A percentile compares a stretch with the other conserved stretches of the same genome.
Conservation (phyloP, 2,797 vertebrate species). For the Sebastes umbrosus region DNA sequence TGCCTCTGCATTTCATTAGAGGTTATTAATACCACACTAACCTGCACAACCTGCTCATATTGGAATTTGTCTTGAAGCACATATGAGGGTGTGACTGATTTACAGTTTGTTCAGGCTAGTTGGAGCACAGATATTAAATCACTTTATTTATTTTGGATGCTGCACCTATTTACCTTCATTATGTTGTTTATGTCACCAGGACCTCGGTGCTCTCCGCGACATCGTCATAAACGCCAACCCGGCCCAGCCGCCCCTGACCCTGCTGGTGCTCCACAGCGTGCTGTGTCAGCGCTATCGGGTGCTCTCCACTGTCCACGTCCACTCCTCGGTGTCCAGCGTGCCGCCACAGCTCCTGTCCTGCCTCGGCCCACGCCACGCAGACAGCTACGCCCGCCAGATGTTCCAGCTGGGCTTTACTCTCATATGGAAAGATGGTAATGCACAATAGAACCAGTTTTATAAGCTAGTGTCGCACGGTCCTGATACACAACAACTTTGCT, state of each 20-base stretch:
- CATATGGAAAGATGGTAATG: slow-evolving; percentile 98
- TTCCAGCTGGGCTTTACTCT: slow-evolving; percentile 96
- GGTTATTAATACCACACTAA: not conserved
- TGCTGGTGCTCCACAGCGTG: slow-evolving; percentile 91
- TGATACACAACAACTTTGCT: not conserved
- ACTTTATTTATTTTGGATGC: not conserved
- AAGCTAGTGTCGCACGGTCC: not conserved
- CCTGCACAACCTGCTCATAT: not conserved
- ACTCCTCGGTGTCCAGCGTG: slow-evolving; percentile 87
- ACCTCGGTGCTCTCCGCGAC: slow-evolving; percentile 91
- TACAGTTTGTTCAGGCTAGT: not conserved
- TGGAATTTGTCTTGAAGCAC: not conserved
- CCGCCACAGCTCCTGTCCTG: slow-evolving; percentile 89
- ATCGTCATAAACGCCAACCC: slow-evolving; percentile 97
- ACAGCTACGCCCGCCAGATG: slow-evolving; percentile 85
- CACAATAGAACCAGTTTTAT: not conserved
- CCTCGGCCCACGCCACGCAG: slow-evolving; percentile 86
- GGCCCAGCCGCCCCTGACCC: slow-evolving; percentile 86
- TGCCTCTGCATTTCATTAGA: not conserved
- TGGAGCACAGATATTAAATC: not conserved
- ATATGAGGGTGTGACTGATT: not conserved
- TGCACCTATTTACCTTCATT: not conserved
- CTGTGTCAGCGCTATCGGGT: slow-evolving; percentile 90
- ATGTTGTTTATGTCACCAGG: slow-evolving; percentile 76
- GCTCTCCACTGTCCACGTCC: slow-evolving; percentile 90